Percentiles rank a stretch among this genome's conserved stretches.
phyloP scores from a whole-genome alignment of 2,888 invertebrate species.

The Andrena bucephala region DNA sequence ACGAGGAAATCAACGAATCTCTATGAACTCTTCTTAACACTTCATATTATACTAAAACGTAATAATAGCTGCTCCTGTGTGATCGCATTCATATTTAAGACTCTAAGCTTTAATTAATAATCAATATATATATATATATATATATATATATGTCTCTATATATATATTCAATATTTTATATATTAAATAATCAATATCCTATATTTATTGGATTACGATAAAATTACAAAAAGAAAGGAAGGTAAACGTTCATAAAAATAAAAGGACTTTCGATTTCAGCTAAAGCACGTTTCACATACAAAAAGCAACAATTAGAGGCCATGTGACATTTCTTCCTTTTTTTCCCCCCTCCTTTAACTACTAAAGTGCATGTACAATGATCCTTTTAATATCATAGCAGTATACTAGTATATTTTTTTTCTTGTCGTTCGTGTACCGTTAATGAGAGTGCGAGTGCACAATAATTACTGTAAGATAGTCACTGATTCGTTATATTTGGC shows the following conservation, averaged over 20 bases:
- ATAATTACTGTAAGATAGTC: slow-evolving; percentile 67
- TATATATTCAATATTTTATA: slow-evolving; percentile 79
- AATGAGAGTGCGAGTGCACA: slow-evolving; percentile 71
- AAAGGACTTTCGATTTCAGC: slow-evolving; percentile 73
- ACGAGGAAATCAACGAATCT: slow-evolving; percentile 66
- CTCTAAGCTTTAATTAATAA: slow-evolving; percentile 75
- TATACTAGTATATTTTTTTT: slow-evolving; percentile 72
- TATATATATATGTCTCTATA: slow-evolving; percentile 56
- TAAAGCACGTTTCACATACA: slow-evolving; percentile 83
- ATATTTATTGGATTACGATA: slow-evolving; percentile 72
- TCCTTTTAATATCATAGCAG: slow-evolving; percentile 73
- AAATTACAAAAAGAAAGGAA: slow-evolving; percentile 72
- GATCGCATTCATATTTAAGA: slow-evolving; percentile 67
- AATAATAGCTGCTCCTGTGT: slow-evolving; percentile 77
- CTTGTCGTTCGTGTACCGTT: slow-evolving; percentile 60
- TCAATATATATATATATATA: slow-evolving; percentile 63
- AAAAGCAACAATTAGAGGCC: slow-evolving; percentile 85
- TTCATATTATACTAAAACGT: slow-evolving; percentile 67
- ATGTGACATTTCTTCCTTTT: slow-evolving; percentile 75
- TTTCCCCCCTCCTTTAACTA: slow-evolving; percentile 72
- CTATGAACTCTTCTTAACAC: slow-evolving; percentile 60
- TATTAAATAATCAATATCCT: slow-evolving; percentile 80
- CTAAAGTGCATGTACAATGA: slow-evolving; percentile 82
- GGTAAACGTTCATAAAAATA: slow-evolving; percentile 71
- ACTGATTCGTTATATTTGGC: slow-evolving; percentile 77